Percentiles rank a stretch among this genome's conserved stretches.
Conservation (phyloP, 2,113 vertebrate species). For the Turdus rufiventris region DNA sequence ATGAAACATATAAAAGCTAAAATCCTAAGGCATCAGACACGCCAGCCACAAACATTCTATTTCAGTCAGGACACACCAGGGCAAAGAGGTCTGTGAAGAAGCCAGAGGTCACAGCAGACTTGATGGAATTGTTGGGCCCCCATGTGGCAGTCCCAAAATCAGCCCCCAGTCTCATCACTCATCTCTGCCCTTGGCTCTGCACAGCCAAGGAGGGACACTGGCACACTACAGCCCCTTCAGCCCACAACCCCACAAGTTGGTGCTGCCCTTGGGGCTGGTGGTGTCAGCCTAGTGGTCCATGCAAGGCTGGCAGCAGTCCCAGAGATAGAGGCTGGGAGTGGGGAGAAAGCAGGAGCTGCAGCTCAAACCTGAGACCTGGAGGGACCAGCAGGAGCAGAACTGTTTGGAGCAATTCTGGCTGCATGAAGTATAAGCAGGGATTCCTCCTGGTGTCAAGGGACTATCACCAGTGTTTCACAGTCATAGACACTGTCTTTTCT, state of each 20-base stretch:
- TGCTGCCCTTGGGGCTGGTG: background rate
- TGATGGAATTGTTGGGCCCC: background rate
- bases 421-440: background rate
- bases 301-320: background rate
- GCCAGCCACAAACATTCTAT: background rate
- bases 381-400: background rate
- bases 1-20: background rate
- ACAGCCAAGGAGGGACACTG: background rate
- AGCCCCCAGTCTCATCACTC: background rate
- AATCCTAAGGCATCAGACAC: background rate
- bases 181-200: background rate
- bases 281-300: background rate
- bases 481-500: background rate
- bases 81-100: background rate
- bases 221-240: background rate
- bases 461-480: background rate
- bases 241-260: background rate
- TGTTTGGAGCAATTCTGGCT: background rate
- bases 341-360: background rate
- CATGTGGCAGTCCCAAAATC: background rate
- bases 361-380: background rate
- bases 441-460: background rate
- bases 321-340: background rate
- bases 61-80: background rate
- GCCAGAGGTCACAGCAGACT: background rate